These are phyloP conservation scores for Drosophila biarmipes DNA, from an alignment of 1,140 invertebrate genomes.

Conservation along the genomic window DNA sequence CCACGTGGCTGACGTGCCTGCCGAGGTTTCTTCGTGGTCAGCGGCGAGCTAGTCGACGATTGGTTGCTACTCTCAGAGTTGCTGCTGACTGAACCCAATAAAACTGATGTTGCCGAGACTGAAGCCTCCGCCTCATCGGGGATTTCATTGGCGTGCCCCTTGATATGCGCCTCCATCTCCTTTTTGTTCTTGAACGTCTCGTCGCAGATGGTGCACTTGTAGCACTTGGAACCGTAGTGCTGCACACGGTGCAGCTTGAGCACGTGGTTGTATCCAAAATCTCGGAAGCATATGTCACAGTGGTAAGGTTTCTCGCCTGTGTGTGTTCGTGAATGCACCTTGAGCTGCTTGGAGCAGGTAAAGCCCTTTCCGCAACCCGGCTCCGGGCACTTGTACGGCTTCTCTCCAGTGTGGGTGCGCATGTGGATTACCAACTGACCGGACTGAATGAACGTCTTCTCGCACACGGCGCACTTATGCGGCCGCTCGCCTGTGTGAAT, in stretches of 20 bases:
- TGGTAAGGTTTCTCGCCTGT: conserved; percentile 93
- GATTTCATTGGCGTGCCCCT: conserved; percentile 92
- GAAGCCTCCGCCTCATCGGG: conserved; percentile 80
- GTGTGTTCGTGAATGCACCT: conserved; percentile 93
- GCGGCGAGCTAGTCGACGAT: conserved; percentile 73
- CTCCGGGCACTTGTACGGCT: conserved; percentile 93
- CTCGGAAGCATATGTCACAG: conserved; percentile 87
- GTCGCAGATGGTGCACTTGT: conserved; percentile 94
- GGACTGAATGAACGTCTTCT: conserved; percentile 95
- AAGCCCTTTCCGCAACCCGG: conserved; percentile 94
- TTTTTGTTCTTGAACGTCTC: conserved; percentile 95
- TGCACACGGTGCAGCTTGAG: conserved; percentile 95
- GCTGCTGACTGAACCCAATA: conserved; percentile 38
- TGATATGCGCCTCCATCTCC: conserved; percentile 94
- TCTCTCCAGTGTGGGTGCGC: conserved; percentile 95
- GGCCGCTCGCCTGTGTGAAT: conserved; percentile 97
- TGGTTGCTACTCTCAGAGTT: conserved; percentile 68
- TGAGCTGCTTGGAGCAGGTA: conserved; percentile 95
- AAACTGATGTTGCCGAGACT: conserved; percentile 61
- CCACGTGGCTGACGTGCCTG: conserved; percentile 57
- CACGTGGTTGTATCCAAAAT: conserved; percentile 94
- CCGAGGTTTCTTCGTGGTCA: conserved; percentile 73
- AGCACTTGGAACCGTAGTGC: conserved; percentile 95
- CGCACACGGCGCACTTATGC: conserved; percentile 96
- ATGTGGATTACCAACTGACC: conserved; percentile 94